phyloP scores from a whole-genome alignment of 1,140 invertebrate species.

The Gyrodactylus salaris region DNA sequence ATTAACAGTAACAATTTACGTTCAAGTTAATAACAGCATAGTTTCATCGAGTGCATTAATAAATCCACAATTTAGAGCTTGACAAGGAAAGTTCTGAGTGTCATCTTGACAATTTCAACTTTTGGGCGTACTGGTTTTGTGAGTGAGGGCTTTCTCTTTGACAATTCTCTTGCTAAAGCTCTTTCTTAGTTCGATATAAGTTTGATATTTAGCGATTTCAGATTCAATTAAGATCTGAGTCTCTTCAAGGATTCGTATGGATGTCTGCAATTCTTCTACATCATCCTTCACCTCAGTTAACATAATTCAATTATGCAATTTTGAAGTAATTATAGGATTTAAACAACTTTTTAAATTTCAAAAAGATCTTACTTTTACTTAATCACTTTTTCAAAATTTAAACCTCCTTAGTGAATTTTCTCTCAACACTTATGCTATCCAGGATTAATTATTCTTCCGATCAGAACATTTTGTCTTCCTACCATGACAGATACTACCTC shows the following conservation, averaged over 20 bases:
- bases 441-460: neutral
- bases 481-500: neutral
- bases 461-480: neutral
- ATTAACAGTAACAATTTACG: no score
- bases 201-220: neutral
- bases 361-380: neutral
- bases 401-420: no score
- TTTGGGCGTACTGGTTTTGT: neutral
- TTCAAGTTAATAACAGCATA: no score
- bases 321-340: neutral
- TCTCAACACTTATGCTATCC: no score
- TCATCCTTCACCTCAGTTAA: neutral
- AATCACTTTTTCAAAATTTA: neutral
- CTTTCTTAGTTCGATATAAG: neutral
- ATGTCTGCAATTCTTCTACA: neutral
- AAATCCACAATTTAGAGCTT: no score
- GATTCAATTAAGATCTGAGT: neutral
- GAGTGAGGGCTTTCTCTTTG: neutral
- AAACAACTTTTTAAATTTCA: no score
- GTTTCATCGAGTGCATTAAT: no score
- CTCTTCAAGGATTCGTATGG: neutral
- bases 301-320: neutral
- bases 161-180: neutral
- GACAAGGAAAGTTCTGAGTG: no score
- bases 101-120: no score